Evolutionary conservation across 2,797 vertebrate species (phyloP).

Genomic region (Falco novaeseelandiae): DNA sequence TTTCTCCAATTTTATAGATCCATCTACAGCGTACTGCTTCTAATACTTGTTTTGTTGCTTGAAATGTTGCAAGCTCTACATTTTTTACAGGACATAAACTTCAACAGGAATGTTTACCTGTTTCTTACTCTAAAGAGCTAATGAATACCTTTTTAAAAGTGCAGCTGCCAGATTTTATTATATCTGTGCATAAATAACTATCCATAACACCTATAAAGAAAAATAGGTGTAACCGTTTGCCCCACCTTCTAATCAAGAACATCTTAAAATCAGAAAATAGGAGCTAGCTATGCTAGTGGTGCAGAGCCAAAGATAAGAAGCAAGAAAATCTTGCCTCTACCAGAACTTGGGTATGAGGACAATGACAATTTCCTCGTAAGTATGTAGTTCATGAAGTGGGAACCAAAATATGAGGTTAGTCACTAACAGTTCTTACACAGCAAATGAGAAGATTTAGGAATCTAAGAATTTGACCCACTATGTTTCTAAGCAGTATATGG

Average conservation of each 20-base stretch:
- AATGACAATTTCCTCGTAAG: neutral
- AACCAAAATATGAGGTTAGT: neutral
- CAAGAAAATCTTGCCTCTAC: neutral
- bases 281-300: neutral
- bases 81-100: neutral
- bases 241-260: neutral
- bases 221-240: neutral
- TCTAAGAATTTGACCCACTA: neutral
- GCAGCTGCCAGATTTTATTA: neutral
- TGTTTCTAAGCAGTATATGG: neutral
- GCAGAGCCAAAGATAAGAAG: neutral
- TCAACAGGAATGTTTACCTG: neutral
- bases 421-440: neutral
- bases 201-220: neutral
- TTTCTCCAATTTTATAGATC: neutral
- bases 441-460: neutral
- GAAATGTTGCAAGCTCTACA: neutral
- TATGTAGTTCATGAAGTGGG: neutral
- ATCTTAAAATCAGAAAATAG: neutral
- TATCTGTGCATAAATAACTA: neutral
- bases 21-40: neutral
- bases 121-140: neutral
- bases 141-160: neutral
- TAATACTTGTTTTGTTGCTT: neutral
- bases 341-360: neutral